Base-by-base conservation (phyloP, 2,113 vertebrate species). In the Bothrops jararaca region DNA sequence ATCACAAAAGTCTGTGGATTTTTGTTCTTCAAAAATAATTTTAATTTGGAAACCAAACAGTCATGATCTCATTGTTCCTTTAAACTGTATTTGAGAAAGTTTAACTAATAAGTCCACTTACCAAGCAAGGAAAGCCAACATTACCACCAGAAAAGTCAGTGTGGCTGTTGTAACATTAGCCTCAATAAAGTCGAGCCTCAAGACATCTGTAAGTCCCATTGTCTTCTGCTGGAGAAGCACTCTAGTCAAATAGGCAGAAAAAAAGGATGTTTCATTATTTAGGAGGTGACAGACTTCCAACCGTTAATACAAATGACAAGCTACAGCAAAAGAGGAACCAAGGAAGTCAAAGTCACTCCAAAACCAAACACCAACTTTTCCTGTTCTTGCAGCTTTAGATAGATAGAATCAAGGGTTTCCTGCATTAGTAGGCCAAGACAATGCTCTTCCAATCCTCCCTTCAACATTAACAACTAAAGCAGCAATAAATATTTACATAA, bases 111-210 rank as follows among this genome's bases (percentile, higher is more conserved):
- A 58, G 54, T 91, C 53, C 64, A 98, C 98, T 98, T 96, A 99
- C 98, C 98, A 98, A 91, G 97, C 98, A 11, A 99, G 97, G 92
- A 99, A 98, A 90, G 95, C 95, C 58, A 98, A 34, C 92, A 98
- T 97, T 89, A 98, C 85, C 0, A 92, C 50, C 4, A 97, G 92
- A 93, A 99, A 96, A 89, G 97, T 94, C 94, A 98, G 20, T 0
- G 98, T 98, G 90, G 98, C 93, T 1, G 95, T 90, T 69, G 92
- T 86, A 10, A 96, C 92, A 39, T 87, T 97, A 90, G 90, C 54
- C 88, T 97, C 97, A 11, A 91, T 12, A 45, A 93, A 93, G 60
- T 95, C 95, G 52, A 96, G 57, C 53, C 95, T 96, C 94, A 96
- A 92, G 94, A 95, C 69, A 95, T 95, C 92, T 90, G 52, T 89